phyloP scores from a whole-genome alignment of 2,888 invertebrate species.

The Cancer borealis region DNA sequence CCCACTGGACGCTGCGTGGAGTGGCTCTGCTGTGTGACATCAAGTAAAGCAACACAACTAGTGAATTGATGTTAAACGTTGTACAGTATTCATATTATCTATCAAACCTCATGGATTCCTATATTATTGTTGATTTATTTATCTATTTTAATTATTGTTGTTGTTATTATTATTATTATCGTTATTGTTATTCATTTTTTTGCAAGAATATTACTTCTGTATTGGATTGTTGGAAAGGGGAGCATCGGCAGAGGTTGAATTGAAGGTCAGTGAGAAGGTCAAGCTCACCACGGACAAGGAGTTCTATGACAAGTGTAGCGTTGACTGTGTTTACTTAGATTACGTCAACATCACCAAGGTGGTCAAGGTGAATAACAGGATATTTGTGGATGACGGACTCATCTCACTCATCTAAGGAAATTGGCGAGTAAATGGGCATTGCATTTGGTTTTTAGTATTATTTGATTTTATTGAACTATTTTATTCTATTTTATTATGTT shows the following conservation, averaged over 20 bases:
- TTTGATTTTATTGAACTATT: no score
- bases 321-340: slow-evolving; percentile 89
- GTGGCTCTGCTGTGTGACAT: slow-evolving; percentile 98
- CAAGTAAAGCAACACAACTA: slow-evolving; percentile 83
- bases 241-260: slow-evolving; percentile 92
- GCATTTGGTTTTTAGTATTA: not conserved
- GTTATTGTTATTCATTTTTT: no score
- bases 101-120: no score
- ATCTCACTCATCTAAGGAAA: slow-evolving; percentile 92
- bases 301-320: no score
- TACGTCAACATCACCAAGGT: slow-evolving; percentile 97
- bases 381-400: slow-evolving; percentile 98
- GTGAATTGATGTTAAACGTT: not conserved
- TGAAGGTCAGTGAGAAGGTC: slow-evolving; percentile 90
- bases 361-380: slow-evolving; percentile 89
- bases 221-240: no score
- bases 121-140: no score
- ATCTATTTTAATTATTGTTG: no score
- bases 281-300: slow-evolving; percentile 92
- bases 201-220: no score
- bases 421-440: no score
- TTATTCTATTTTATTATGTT: no score
- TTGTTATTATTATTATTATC: no score
- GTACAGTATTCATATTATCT: not conserved
- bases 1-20: slow-evolving; percentile 96